Evolutionary conservation across 2,888 invertebrate genomes (phyloP).

Genomic region (Cetonia aurata): DNA sequence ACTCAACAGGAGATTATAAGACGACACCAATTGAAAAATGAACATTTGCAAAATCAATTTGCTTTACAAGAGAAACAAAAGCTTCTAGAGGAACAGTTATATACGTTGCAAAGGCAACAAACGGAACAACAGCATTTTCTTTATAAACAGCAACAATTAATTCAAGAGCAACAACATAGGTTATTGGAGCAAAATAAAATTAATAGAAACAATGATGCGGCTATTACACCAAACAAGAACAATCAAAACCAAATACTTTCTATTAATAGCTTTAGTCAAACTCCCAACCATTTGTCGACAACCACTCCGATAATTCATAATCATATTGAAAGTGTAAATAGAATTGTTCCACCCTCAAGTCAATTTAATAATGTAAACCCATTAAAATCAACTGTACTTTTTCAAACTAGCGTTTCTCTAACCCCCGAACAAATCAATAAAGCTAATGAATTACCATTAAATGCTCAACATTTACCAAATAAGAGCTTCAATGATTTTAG

Average conservation of each 20-base stretch:
- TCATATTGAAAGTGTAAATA: constrained; percentile 36
- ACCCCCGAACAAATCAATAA: constrained; percentile 56
- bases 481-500: constrained; percentile 60
- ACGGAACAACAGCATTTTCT: constrained; percentile 79
- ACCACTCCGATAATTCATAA: constrained; percentile 11
- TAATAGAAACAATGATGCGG: constrained; percentile 50
- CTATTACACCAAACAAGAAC: constrained; percentile 37
- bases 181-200: constrained; percentile 60
- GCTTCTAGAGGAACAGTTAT: constrained; percentile 69
- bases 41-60: constrained; percentile 57
- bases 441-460: constrained; percentile 60
- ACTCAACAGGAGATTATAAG: constrained; percentile 46
- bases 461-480: constrained; percentile 63
- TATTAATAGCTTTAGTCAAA: constrained; percentile 50
- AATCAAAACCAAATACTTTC: constrained; percentile 30
- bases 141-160: constrained; percentile 74
- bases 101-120: constrained; percentile 72
- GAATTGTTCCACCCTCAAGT: constrained; percentile 46
- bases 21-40: constrained; percentile 54
- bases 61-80: constrained; percentile 76
- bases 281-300: constrained; percentile 49
- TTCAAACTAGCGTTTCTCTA: constrained; percentile 70
- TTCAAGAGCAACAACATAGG: constrained; percentile 58
- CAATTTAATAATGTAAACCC: constrained; percentile 56
- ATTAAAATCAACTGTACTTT: constrained; percentile 60